phyloP scores from a whole-genome alignment of 2,113 vertebrate species.

The Orcinus orca region DNA sequence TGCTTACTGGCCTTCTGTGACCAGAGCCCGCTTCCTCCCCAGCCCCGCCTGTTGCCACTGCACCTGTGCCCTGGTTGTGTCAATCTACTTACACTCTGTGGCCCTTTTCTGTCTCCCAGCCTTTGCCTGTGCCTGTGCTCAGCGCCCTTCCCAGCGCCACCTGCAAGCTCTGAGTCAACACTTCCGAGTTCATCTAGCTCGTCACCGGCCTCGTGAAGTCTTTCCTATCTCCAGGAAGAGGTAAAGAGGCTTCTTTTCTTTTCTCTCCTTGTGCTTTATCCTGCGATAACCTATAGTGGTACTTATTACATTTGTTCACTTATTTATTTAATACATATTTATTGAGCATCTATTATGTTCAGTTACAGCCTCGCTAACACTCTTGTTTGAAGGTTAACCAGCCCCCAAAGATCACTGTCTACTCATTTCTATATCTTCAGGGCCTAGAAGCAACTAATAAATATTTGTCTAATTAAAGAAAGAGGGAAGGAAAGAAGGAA shows the following conservation, averaged over 20 bases:
- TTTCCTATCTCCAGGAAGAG: neutral
- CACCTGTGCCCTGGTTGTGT: neutral
- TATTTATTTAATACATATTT: neutral
- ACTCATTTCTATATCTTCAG: neutral
- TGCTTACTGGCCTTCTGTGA: neutral
- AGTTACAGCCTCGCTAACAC: neutral
- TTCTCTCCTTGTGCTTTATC: neutral
- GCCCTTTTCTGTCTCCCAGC: neutral
- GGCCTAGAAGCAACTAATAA: neutral
- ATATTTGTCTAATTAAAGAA: slow-evolving; percentile 1
- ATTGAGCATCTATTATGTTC: neutral
- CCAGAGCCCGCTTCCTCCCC: neutral
- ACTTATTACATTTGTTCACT: neutral
- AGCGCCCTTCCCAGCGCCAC: neutral
- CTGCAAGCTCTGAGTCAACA: neutral
- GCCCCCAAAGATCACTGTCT: neutral
- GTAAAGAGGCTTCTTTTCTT: neutral
- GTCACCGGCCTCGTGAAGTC: neutral
- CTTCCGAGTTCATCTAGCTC: neutral
- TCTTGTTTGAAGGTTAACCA: neutral
- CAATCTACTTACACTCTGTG: too few relatives aligned
- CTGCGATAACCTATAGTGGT: neutral
- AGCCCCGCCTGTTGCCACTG: neutral
- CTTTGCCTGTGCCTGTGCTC: neutral
- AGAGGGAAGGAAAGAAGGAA: neutral